Base-by-base conservation (phyloP, 2,888 invertebrate genomes). In the Chalcosyrphus nemorum region DNA sequence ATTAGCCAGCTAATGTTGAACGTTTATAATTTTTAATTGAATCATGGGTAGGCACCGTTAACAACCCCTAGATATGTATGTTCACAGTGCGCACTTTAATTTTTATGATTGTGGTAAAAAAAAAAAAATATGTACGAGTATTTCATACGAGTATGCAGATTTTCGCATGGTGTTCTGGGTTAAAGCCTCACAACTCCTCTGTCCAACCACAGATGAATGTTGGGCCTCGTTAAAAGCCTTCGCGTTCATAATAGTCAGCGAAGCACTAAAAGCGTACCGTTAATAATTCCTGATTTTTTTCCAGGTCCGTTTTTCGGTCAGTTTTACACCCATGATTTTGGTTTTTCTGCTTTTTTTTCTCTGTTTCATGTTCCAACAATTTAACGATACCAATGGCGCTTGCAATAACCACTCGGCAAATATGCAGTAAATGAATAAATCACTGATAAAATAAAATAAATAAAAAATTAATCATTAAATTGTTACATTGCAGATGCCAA, bases 401-500 rank as follows among this genome's bases (percentile, higher is more conserved):
- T 56, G 56, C 63, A 52, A 81, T 75, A 81, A 75, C 59, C 81
- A 75, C 75, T 75, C 68, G 52, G 63, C 70, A 75, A 75, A 81
- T 81, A 76, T 72, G 65, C 71, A 71, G 59, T 71, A 81, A 81
- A 77, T 81, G 71, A 71, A 81, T 81, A 81, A 81, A 81, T 81
- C 81, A 81, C 71, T 77, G 71, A 81, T 77, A 76, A 77, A 81
- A 81, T 81, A 76, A 76, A 70, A 72, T 66, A 76, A 81, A 71
- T 84, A 75, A 80, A 84, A 80, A 80, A 84, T 82, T 75, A 84
- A 80, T 84, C 84, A 80, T 84, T 78, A 80, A 80, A 80, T 80
- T 70, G 80, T 84, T 75, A 80, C 78, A 68, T 78, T 80, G 63
- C 84, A 84, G 70, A 81, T 71, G 77, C 59, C 77, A 76, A 65